phyloP scores from a whole-genome alignment of 2,888 invertebrate genomes.

The Formica aserva region DNA sequence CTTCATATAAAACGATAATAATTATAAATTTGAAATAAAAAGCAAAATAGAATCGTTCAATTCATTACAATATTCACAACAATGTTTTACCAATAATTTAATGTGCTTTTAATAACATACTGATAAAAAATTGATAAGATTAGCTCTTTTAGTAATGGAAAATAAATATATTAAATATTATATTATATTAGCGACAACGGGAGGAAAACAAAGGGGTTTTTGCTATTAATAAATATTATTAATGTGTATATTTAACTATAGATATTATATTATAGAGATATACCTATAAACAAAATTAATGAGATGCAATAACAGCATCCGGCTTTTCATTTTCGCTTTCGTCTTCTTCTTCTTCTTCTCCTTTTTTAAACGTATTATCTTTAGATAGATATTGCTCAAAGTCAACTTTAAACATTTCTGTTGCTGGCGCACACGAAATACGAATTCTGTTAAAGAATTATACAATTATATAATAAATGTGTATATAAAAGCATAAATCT shows the following conservation, averaged over 20 bases:
- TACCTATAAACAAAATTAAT: slow-evolving; percentile 50
- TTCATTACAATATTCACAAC: background rate
- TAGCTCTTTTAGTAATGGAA: background rate
- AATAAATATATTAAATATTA: background rate
- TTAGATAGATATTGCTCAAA: slow-evolving; percentile 80
- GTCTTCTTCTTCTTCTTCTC: slow-evolving; percentile 78
- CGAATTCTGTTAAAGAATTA: slow-evolving; percentile 86
- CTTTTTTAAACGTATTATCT: slow-evolving; percentile 70
- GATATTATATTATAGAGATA: slow-evolving; percentile 55
- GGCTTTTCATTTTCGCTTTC: slow-evolving; percentile 70
- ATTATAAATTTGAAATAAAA: background rate
- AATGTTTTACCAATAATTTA: slow-evolving; percentile 6
- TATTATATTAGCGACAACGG: background rate
- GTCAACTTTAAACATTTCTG: slow-evolving; percentile 90
- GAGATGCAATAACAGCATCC: slow-evolving; percentile 49
- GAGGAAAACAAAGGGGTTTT: slow-evolving; percentile 29
- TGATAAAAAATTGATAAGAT: background rate
- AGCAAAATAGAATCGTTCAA: background rate
- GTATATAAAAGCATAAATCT: background rate
- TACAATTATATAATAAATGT: background rate
- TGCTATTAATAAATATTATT: slow-evolving; percentile 1
- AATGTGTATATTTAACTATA: slow-evolving; percentile 4
- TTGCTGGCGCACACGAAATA: slow-evolving; percentile 89
- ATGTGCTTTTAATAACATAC: background rate
- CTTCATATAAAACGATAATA: background rate